Evolutionary conservation across 2,797 vertebrate genomes (phyloP).

Genomic region (Phalloptychus januarius): DNA sequence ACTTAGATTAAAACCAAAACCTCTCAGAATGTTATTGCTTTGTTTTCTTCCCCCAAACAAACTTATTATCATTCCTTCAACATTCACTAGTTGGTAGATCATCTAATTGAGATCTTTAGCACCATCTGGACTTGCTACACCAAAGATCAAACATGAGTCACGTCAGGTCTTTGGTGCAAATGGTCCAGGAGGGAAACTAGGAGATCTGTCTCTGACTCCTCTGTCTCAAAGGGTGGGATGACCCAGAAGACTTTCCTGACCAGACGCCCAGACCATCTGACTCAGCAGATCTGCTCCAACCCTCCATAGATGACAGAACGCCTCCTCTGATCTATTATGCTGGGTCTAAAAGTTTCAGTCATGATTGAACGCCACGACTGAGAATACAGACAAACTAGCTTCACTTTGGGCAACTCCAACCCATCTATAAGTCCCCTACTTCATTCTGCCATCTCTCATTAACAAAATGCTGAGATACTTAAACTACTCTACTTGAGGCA

Average conservation of each 20-base stretch:
- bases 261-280: neutral
- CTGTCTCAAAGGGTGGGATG: neutral
- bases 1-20: neutral
- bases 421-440: neutral
- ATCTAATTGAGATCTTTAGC: neutral
- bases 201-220: neutral
- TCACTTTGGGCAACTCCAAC: conserved; percentile 1
- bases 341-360: neutral
- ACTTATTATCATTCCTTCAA: neutral
- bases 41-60: neutral
- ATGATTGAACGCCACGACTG: neutral
- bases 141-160: neutral
- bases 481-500: neutral
- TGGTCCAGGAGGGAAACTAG: neutral
- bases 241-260: neutral
- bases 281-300: neutral
- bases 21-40: neutral
- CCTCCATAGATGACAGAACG: neutral
- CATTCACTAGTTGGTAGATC: neutral
- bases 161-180: neutral
- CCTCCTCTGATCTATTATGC: neutral
- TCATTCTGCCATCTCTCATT: neutral
- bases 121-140: neutral
- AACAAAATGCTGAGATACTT: neutral
- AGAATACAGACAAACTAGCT: neutral